Evolutionary conservation across 2,113 vertebrate species (phyloP).

Genomic region (Nothocercus julius): DNA sequence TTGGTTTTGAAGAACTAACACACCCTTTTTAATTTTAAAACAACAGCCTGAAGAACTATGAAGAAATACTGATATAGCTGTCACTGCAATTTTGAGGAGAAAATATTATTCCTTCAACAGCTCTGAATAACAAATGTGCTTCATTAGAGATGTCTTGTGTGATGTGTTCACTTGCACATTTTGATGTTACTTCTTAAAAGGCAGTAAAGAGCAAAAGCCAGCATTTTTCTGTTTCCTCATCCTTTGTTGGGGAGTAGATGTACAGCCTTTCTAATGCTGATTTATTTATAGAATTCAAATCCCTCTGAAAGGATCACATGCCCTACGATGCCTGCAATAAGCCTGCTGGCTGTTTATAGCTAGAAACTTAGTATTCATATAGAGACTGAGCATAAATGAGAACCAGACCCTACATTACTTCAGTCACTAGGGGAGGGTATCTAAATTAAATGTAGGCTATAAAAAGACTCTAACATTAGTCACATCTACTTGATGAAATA

Average conservation of each 20-base stretch:
- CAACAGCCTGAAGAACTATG: not conserved
- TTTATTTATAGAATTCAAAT: conserved; percentile 31
- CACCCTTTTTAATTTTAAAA: not conserved
- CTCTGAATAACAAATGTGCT: not conserved
- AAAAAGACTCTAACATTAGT: conserved; percentile 30
- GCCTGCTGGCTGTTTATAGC: not conserved
- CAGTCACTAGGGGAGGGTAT: not conserved
- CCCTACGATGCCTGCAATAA: conserved; percentile 13
- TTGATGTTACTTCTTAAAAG: not conserved
- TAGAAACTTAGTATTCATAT: conserved; percentile 18
- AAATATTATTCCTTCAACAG: not conserved
- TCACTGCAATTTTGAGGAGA: not conserved
- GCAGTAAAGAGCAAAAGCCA: not conserved
- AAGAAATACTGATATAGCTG: not conserved
- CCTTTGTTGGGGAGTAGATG: not conserved
- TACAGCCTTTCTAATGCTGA: not conserved
- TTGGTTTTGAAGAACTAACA: not conserved
- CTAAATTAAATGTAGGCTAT: conserved; percentile 31
- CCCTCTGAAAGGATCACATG: not conserved
- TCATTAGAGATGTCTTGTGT: not conserved
- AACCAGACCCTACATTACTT: conserved; percentile 29
- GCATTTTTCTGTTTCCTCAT: not conserved
- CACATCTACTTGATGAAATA: conserved; percentile 40
- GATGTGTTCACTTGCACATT: not conserved
- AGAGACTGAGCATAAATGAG: conserved; percentile 43